Evolutionary conservation across 2,888 invertebrate species (phyloP).

Genomic region (Allolobophora icterica): DNA sequence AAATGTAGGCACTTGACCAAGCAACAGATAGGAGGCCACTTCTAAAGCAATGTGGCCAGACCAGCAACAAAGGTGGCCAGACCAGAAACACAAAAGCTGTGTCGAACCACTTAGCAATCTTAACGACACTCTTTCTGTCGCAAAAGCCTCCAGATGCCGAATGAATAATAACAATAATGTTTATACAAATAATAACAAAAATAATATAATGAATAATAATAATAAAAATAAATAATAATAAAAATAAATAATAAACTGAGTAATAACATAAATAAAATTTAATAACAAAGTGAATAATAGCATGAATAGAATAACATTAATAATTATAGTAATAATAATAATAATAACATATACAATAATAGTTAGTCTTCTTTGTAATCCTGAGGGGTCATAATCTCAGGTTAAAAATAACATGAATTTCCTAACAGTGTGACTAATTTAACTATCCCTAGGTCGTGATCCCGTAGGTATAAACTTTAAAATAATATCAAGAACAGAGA

Average conservation of each 20-base stretch:
- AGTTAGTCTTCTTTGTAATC: not conserved
- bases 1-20: not conserved
- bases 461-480: not conserved
- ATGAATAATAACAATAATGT: not conserved
- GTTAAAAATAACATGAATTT: not conserved
- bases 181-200: not conserved
- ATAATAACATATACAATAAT: not conserved
- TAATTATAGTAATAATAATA: not conserved
- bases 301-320: no score
- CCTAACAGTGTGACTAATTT: not conserved
- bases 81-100: no score
- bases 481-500: not conserved
- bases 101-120: no score
- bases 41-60: conserved; percentile 4
- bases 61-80: not conserved
- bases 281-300: not conserved
- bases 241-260: not conserved
- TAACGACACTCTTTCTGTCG: not conserved
- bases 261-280: not conserved
- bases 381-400: not conserved
- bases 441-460: not conserved
- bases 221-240: not conserved
- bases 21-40: not conserved
- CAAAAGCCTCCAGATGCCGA: no score
- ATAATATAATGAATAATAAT: not conserved